phyloP scores from a whole-genome alignment of 2,797 vertebrate genomes.

The Saxicola maurus region DNA sequence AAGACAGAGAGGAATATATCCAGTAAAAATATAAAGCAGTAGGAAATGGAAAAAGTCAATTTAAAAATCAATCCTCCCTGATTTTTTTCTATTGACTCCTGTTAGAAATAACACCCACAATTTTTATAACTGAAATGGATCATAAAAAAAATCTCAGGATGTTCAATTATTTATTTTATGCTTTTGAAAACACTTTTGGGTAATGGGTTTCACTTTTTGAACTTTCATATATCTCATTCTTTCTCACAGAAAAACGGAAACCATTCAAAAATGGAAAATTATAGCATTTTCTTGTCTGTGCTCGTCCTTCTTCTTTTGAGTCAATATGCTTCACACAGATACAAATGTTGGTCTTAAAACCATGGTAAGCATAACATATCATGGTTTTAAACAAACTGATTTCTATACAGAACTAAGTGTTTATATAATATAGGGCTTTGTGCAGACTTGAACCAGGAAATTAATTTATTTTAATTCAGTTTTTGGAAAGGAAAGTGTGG shows the following conservation, averaged over 20 bases:
- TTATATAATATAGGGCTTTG: not conserved
- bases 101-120: not conserved
- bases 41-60: conserved; percentile 19
- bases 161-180: conserved; percentile 41
- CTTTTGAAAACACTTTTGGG: not conserved
- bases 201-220: conserved; percentile 5
- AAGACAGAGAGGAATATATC: not conserved
- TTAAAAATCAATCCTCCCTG: conserved; percentile 26
- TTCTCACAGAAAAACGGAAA: not conserved
- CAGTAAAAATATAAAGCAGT: not conserved
- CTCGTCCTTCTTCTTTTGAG: not conserved
- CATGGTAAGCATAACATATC: not conserved
- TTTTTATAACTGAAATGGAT: conserved; percentile 17
- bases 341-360: not conserved
- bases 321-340: not conserved
- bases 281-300: not conserved
- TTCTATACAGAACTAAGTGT: not conserved
- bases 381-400: not conserved
- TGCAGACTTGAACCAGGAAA: not conserved
- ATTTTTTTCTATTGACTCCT: not conserved
- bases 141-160: not conserved
- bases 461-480: not conserved
- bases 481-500: not conserved
- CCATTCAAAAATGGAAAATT: not conserved
- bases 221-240: not conserved